Evolutionary conservation across 2,888 invertebrate species (phyloP).

Genomic region (Meta bourneti): DNA sequence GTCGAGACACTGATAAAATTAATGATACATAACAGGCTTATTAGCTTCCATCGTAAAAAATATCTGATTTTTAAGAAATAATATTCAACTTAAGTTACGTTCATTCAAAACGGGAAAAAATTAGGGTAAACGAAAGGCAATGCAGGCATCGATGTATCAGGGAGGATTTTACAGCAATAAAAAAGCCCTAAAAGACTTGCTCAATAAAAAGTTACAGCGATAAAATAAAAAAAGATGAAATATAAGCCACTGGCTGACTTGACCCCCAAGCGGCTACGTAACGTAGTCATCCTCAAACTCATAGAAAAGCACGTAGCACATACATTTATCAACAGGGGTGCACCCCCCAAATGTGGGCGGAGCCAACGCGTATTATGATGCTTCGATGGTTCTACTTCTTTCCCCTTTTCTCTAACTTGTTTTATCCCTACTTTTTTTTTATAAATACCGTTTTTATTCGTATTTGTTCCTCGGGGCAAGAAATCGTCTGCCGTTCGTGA

Average conservation of each 20-base stretch:
- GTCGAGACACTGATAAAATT: too few species aligned
- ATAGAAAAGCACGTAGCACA: constrained; percentile 55
- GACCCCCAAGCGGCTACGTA: constrained; percentile 59
- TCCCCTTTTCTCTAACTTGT: constrained; percentile 5
- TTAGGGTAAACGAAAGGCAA: too few species aligned
- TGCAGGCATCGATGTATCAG: background rate
- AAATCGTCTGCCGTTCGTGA: background rate
- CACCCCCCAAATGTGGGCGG: constrained; percentile 56
- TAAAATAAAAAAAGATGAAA: constrained; percentile 46
- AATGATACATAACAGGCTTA: too few species aligned
- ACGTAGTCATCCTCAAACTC: constrained; percentile 47
- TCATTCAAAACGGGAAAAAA: too few species aligned
- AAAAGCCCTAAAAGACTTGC: background rate
- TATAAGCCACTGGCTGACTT: constrained; percentile 51
- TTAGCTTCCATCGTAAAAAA: too few species aligned
- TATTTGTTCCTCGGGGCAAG: background rate
- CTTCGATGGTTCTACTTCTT: constrained; percentile 39
- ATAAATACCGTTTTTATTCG: background rate
- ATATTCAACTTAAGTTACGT: too few species aligned
- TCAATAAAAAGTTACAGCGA: background rate
- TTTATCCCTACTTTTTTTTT: constrained; percentile 5
- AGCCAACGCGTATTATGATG: constrained; percentile 66
- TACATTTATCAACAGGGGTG: constrained; percentile 66
- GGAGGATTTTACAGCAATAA: background rate
- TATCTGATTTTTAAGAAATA: too few species aligned